Evolutionary conservation across 2,113 vertebrate genomes (phyloP), one percentile per base, ranked within the genome.

Genomic region (Gnathonemus longibarbis): DNA sequence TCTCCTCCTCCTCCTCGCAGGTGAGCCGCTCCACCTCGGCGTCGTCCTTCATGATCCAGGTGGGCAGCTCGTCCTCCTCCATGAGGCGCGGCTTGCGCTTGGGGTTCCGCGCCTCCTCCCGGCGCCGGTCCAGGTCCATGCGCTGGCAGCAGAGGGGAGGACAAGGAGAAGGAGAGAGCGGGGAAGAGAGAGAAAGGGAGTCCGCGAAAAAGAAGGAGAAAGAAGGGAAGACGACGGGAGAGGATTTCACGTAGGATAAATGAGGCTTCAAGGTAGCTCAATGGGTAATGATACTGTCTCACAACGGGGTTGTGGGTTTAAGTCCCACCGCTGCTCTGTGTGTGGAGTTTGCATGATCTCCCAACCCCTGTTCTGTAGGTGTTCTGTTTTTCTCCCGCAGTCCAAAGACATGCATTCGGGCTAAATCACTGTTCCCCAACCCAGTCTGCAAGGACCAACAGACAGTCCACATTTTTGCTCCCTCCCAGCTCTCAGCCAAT

Each of bases 41-140:
- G 0, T 99, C 98, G 0, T 99, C 98, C 94, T 99, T 99, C 92
- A 99, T 94, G 93, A 99, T 99, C 98, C 98, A 99, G 0, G 96
- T 94, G 0, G 98, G 98, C 5, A 99, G 93, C 89, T 99, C 98
- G 0, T 99, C 97, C 92, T 99, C 98, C 93, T 99, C 98, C 98
- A 99, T 99, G 74, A 99, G 95, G 1, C 98, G 97, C 0, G 98
- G 98, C 89, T 96, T 98, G 31, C 98, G 96, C 92, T 99, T 99
- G 0, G 98, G 98, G 91, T 99, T 99, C 2, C 98, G 97, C 0
- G 98, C 98, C 4, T 99, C 98, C 91, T 99, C 98, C 0, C 98
- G 97, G 89, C 98, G 94, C 19, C 98, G 94, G 94, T 99, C 90
- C 93, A 80, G 92, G 90, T 87, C 93, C 92, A 91, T 88, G 39